phyloP scores from a whole-genome alignment of 1,140 invertebrate genomes.

The Drosophila tropicalis region DNA sequence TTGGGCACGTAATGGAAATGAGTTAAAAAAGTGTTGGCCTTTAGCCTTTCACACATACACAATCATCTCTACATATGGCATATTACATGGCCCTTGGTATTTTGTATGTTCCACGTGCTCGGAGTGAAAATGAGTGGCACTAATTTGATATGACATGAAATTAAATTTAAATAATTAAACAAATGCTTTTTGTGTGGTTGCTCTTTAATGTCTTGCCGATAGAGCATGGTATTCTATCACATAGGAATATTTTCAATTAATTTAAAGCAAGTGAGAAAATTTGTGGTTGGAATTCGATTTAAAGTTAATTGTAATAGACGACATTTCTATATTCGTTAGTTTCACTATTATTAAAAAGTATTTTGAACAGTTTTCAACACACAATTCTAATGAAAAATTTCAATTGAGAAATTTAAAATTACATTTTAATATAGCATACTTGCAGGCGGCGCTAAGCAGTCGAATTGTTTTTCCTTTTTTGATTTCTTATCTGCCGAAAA shows the following conservation, averaged over 20 bases:
- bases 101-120: conserved; percentile 50
- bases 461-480: too few species aligned
- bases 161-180: conserved; percentile 81
- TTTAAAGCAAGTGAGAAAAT: background rate
- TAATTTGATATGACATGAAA: conserved; percentile 78
- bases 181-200: conserved; percentile 53
- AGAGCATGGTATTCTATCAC: background rate
- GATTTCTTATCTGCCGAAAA: too few species aligned
- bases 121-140: conserved; percentile 73
- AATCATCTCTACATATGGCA: conserved; percentile 8
- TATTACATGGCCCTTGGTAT: conserved; percentile 10
- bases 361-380: too few species aligned
- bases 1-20: conserved; percentile 58
- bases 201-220: background rate
- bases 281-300: background rate
- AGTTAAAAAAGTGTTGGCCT: conserved; percentile 63
- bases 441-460: too few species aligned
- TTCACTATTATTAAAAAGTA: too few species aligned
- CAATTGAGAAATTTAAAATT: too few species aligned
- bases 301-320: too few species aligned
- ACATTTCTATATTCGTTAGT: too few species aligned
- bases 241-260: conserved; percentile 11
- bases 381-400: too few species aligned
- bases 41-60: conserved; percentile 29
- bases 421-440: too few species aligned